Evolutionary conservation across 2,797 vertebrate species (phyloP).

Genomic region (Sylvia borin): DNA sequence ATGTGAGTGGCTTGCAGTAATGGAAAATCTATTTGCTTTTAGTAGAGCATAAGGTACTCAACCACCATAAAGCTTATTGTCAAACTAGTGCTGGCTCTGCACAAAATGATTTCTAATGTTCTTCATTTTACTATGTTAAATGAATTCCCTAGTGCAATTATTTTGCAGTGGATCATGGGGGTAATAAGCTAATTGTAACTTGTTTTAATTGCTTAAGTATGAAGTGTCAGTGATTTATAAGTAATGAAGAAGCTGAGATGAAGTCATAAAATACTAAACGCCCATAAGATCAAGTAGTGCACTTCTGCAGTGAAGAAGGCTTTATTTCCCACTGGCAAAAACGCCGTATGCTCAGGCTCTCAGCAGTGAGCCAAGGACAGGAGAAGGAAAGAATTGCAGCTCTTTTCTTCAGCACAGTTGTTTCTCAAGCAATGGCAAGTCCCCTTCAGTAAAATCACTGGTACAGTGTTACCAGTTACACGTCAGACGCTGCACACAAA

Average conservation of each 20-base stretch:
- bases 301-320: neutral
- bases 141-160: constrained; percentile 52
- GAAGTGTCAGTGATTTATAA: constrained; percentile 61
- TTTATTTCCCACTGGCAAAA: constrained; percentile 15
- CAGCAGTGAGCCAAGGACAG: neutral
- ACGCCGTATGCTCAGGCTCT: neutral
- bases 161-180: constrained; percentile 60
- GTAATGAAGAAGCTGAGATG: constrained; percentile 56
- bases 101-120: constrained; percentile 68
- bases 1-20: constrained; percentile 64
- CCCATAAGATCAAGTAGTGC: neutral
- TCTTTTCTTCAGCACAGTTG: neutral
- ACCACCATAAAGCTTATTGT: constrained; percentile 69
- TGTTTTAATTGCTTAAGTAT: constrained; percentile 70
- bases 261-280: constrained; percentile 44
- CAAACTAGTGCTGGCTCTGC: constrained; percentile 60
- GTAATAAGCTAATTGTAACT: constrained; percentile 69
- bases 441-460: neutral
- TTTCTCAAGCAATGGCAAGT: neutral
- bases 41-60: constrained; percentile 65
- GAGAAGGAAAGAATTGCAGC: neutral
- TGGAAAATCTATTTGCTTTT: constrained; percentile 74
- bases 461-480: neutral
- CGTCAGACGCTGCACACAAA: neutral
- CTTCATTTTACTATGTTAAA: constrained; percentile 71